Evolutionary conservation across 1,140 invertebrate genomes (phyloP), one percentile per base, ranked within the genome.

Genomic region (Acromyrmex heyeri): DNA sequence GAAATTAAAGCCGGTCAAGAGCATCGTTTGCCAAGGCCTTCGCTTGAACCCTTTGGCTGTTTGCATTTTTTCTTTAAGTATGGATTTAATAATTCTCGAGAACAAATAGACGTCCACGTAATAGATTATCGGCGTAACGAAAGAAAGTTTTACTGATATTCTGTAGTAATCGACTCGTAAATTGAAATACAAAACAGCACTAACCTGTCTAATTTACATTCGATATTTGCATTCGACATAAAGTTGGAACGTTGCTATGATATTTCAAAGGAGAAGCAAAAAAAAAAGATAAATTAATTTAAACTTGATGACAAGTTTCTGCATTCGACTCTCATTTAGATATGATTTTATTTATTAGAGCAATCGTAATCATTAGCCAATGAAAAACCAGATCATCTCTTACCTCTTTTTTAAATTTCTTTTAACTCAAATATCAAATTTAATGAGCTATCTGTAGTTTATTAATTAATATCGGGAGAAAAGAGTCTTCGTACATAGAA

Each of bases 1-100:
- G 79, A 73, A 73, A 82, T 73, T 48, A 73, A 83, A 83, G 38
- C 67, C 55, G 53, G 38, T 73, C 79, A 73, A 61, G 67, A 82
- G n/a, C 53, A 48, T 24, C 62, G 44, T 72, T 82, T 53, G 65
- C 78, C 24, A 72, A 59, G 38, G 24, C 48, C 27, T 73, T 24
- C 48, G 48, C 21, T 69, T n/a, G 53, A 57, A 57, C 30, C 65
- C 65, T 57, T 38, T 57, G 64, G 65, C n/a, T 81, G 30, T 79
- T 70, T 70, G 50, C 16, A 55, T 70, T 81, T 70, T 81, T 73
- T 6, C 12, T 50, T 61, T 1, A 12, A 61, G 12, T 44, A 55
- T 61, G 6, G 14, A 73, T 83, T 73, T 83, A 73, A 83, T 83
- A 61, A 83, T 75, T 27, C 55, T 24, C 67, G 38, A 44, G 12